Percentiles rank a stretch among this genome's conserved stretches.
phyloP scores from a whole-genome alignment of 2,797 vertebrate genomes.

The Apogon hyalosoma region DNA sequence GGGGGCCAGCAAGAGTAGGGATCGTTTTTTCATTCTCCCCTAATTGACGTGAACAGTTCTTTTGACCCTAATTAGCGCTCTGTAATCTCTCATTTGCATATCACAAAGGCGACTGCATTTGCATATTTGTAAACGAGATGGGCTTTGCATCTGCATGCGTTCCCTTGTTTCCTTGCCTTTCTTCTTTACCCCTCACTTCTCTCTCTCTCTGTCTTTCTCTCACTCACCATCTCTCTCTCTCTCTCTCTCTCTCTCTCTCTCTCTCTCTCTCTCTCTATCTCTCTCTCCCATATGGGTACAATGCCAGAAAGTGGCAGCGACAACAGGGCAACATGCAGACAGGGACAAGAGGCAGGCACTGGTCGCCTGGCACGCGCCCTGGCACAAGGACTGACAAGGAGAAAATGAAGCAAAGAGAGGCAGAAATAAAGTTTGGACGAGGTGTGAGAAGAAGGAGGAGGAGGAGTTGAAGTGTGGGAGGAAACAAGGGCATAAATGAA shows the following conservation, averaged over 20 bases:
- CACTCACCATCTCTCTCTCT: slow-evolving; percentile 43
- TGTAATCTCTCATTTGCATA: slow-evolving; percentile 95
- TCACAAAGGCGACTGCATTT: slow-evolving; percentile 93
- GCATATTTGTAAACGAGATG: slow-evolving; percentile 95
- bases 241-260: slow-evolving; percentile 33
- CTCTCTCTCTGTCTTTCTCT: slow-evolving; percentile 37
- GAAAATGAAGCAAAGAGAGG: slow-evolving; percentile 19
- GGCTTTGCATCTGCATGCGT: slow-evolving; percentile 87
- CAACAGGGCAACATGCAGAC: slow-evolving; percentile 68
- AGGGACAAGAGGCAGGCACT: slow-evolving; percentile 58
- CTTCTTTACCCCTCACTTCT: slow-evolving; percentile 72
- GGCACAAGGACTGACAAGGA: slow-evolving; percentile 52
- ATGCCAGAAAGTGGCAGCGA: slow-evolving; percentile 77
- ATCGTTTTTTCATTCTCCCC: slow-evolving; percentile 85
- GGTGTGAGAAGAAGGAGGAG: neutral
- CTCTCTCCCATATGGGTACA: slow-evolving; percentile 54
- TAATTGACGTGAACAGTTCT: slow-evolving; percentile 94
- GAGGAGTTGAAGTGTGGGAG: slow-evolving; percentile 9
- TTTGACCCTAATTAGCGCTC: slow-evolving; percentile 97
- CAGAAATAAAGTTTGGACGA: slow-evolving; percentile 23
- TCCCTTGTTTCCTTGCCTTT: slow-evolving; percentile 84
- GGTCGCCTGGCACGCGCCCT: slow-evolving; percentile 63
- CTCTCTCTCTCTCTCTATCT: slow-evolving; percentile 35
- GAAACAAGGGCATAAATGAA: slow-evolving; percentile 12
- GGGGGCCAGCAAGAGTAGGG: slow-evolving; percentile 77